phyloP scores from a whole-genome alignment of 1,140 invertebrate genomes.

The Campoletis sonorensis region DNA sequence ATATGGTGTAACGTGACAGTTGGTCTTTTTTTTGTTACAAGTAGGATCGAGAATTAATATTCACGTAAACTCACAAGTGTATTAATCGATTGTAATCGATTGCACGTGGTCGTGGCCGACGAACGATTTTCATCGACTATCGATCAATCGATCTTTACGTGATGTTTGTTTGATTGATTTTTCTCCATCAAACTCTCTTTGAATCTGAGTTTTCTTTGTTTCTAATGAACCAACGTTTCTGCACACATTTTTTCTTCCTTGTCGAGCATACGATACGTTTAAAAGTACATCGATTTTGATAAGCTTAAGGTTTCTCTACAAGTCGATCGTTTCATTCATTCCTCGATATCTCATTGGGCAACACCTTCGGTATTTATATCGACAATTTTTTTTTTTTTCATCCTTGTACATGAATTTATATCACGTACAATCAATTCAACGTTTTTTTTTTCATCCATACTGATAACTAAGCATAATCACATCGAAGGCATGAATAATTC shows the following conservation, averaged over 20 bases:
- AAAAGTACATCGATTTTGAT: slow-evolving; percentile 8
- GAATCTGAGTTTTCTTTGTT: too few relatives aligned
- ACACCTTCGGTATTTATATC: not conserved
- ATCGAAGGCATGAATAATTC: slow-evolving; percentile 56
- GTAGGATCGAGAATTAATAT: not conserved
- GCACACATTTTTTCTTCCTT: slow-evolving; percentile 1
- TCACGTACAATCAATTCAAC: not conserved
- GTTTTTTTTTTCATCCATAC: not conserved
- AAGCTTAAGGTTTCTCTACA: slow-evolving; percentile 42
- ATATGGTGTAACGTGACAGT: not conserved
- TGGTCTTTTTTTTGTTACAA: slow-evolving; percentile 1
- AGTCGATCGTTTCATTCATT: slow-evolving; percentile 45
- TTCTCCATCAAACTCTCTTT: too few relatives aligned
- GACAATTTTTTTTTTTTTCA: not conserved
- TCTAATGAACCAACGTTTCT: not conserved
- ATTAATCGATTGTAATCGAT: slow-evolving; percentile 4
- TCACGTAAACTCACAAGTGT: not conserved
- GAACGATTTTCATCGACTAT: not conserved
- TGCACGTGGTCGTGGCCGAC: not conserved
- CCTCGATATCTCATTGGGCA: not conserved
- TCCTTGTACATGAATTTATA: not conserved
- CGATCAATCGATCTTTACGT: not conserved
- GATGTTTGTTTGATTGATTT: too few relatives aligned
- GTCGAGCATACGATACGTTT: slow-evolving; percentile 40
- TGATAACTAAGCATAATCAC: slow-evolving; percentile 8